Conservation (phyloP, 2,113 vertebrate species). For the Mobula birostris region DNA sequence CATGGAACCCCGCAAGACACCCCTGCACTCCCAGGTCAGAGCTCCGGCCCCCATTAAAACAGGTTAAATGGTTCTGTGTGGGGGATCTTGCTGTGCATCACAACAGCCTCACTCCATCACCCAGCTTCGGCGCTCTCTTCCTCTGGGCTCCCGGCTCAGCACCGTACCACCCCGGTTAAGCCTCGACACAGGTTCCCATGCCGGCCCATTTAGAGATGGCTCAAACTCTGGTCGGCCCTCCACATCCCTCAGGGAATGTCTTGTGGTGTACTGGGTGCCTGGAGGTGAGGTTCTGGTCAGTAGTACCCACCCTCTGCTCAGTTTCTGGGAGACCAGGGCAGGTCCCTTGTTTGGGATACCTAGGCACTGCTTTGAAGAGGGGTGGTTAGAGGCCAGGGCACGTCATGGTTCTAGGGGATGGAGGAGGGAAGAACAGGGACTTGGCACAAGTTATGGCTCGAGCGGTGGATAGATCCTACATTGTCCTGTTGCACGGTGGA, state of each 20-base stretch:
- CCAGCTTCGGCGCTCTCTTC: neutral
- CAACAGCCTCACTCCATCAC: neutral
- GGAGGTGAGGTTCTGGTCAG: too few species aligned
- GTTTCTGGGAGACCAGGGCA: neutral
- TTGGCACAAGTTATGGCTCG: too few species aligned
- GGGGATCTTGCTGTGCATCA: neutral
- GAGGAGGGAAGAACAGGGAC: neutral
- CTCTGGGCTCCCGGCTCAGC: neutral
- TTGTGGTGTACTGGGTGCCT: too few species aligned
- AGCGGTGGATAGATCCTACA: too few species aligned
- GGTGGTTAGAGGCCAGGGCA: neutral
- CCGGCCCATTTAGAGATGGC: neutral
- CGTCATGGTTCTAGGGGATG: neutral
- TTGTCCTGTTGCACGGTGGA: too few species aligned
- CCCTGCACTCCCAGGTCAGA: neutral
- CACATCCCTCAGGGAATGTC: too few species aligned
- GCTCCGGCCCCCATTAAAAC: neutral
- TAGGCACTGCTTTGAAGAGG: neutral
- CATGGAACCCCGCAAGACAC: too few species aligned
- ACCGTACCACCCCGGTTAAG: neutral
- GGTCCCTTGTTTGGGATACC: too few species aligned
- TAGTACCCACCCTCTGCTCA: neutral
- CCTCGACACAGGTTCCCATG: neutral
- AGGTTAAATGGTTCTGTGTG: neutral
- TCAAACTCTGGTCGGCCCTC: neutral